phyloP scores from a whole-genome alignment of 2,888 invertebrate genomes.

The Aleiodes testaceus region DNA sequence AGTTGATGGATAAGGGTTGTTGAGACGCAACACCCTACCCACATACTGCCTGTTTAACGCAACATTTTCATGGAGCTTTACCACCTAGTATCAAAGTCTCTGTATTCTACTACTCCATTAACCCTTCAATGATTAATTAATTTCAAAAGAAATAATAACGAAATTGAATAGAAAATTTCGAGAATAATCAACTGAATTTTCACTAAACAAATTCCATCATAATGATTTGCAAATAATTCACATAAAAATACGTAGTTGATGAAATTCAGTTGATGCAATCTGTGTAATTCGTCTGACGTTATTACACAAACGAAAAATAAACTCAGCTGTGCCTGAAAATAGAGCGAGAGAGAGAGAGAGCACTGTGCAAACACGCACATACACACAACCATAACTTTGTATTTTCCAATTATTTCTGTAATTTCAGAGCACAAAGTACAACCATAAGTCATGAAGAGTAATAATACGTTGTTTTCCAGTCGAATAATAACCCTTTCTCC shows the following conservation, averaged over 20 bases:
- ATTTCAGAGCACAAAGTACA: too few species aligned
- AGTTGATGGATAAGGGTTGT: conserved; percentile 25
- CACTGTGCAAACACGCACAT: background rate
- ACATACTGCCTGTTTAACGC: background rate
- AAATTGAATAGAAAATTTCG: background rate
- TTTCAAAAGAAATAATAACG: too few species aligned
- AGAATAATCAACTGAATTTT: background rate
- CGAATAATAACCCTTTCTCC: background rate
- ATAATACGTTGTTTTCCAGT: conserved; percentile 3
- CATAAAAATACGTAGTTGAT: background rate
- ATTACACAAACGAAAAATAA: conserved; percentile 3
- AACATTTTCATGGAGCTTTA: background rate
- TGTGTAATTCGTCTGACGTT: background rate
- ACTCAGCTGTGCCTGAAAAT: background rate
- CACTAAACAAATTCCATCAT: background rate
- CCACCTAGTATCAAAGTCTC: background rate
- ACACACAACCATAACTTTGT: too few species aligned
- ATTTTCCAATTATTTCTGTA: too few species aligned
- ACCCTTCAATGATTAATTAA: too few species aligned
- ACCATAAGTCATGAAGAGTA: too few species aligned
- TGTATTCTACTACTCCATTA: too few species aligned
- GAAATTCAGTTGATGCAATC: background rate
- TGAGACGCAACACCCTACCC: conserved; percentile 1
- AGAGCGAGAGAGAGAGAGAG: background rate
- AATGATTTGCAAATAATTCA: conserved; percentile 14